Base-by-base conservation (phyloP, 37 sponge, comb jelly and placozoan species). In the Mnemiopsis leidyi region DNA sequence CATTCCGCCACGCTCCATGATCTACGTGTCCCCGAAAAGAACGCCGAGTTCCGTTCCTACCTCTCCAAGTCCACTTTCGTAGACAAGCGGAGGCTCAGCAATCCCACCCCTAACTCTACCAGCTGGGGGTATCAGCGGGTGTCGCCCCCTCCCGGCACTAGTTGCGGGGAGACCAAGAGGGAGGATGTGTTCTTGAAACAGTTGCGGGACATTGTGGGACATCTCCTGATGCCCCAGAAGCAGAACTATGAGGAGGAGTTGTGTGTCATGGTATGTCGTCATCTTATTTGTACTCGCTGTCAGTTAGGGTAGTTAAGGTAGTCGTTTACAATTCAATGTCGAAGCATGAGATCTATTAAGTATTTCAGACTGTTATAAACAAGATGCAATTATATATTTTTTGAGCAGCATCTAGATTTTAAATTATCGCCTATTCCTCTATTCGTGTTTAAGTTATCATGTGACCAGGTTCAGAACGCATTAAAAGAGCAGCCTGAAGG, bases 161-260 rank as follows among this genome's bases (percentile, higher is more conserved):
- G 79, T 36, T 77, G 79, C 36, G 18, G 36, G 36, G 79, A 77
- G 36, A 13, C 61, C 5, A 48, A 48, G 61, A 77, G 32, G 36
- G 90, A 85, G 25, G 90, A 40, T 16, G 29, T 23, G 25, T 85
- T 40, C 61, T 7, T 85, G 25, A 85, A 39, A 26, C 90, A 36
- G 61, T 61, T 85, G 30, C 2, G 90, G 61, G 90, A 85, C 29
- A 85, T 85, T 40, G 90, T 85, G 61, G 90, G 90, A 20, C 90
- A 85, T 37, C 90, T 85, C 61, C 90, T 85, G 48, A 85, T 85
- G 90, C 90, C 90, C 33, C 90, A 85, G 90, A 85, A 85, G 23
- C 39, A 28, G 25, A 85, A 85, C 48, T 39, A 85, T 29, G 90
- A 40, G 40, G 90, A 85, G 90, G 90, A 40, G 61, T 61, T 85